Base-by-base conservation (phyloP, 2,888 invertebrate genomes). In the Tetrapedia diversipes region DNA sequence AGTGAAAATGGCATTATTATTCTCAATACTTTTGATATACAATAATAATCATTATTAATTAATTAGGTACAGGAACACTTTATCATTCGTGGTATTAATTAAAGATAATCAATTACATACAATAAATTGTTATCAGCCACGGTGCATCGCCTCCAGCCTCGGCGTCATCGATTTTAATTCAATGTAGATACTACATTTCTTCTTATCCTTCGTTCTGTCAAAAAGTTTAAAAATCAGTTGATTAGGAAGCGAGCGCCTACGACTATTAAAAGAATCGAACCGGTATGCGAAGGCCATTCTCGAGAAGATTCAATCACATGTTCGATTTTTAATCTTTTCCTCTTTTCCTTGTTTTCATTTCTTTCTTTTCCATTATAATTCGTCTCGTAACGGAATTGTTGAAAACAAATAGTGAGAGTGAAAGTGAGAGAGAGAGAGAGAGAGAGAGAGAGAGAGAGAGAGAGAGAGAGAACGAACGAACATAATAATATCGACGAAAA, bases 61-160 rank as follows among this genome's bases (percentile, higher is more conserved):
- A 89, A 90, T 90, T 89, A 91, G 90, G 88, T 91, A 91, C 91
- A 91, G 91, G 90, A 91, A 91, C 91, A 91, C 90, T 90, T 90
- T 86, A 88, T 88, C 86, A 85, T 88, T 89, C 88, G 87, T 88
- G 86, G 89, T 88, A 89, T 87, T 86, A 85, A 87, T 85, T 82
- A 84, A 89, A 87, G 81, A 86, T 90, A 84, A 88, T 88, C 71
- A 88, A 86, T 86, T 86, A 85, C 79, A 73, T 87, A 86, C 68
- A 84, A 86, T 86, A 86, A 84, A 83, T 80, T 77, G 79, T 80
- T 79, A 80, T 78, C 71, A 71, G 81, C 77, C 80, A 79, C 79
- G 61, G 72, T 77, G 80, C 81, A 63, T 79, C 79, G 77, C 69
- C 82, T 86, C 73, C 70, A 64, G 63, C 51, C 65, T 71, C 60